phyloP scores from a whole-genome alignment of 2,797 vertebrate species.

The Fringilla coelebs region DNA sequence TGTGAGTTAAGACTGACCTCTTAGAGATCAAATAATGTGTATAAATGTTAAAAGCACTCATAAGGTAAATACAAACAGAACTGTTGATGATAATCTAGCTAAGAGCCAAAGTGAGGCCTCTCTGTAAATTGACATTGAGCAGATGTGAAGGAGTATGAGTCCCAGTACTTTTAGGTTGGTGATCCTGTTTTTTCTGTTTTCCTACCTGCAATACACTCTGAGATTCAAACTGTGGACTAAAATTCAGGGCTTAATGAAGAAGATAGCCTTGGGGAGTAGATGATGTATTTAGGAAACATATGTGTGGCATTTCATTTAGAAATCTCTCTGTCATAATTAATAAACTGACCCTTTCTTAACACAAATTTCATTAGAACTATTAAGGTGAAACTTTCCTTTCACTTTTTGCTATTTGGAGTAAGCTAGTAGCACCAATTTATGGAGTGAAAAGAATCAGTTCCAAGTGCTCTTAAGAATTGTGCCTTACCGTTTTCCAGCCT shows the following conservation, averaged over 20 bases:
- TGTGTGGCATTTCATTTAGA: neutral
- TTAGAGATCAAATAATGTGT: neutral
- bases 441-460: neutral
- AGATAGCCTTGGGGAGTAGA: neutral
- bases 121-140: neutral
- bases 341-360: neutral
- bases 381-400: neutral
- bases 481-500: neutral
- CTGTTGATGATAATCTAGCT: neutral
- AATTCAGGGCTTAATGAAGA: neutral
- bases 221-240: conserved; percentile 19
- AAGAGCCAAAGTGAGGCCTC: neutral
- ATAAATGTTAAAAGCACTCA: conserved; percentile 7
- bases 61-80: neutral
- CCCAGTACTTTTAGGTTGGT: neutral
- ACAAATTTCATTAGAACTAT: neutral
- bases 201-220: neutral
- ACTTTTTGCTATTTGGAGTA: neutral
- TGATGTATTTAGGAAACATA: neutral
- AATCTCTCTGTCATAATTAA: neutral
- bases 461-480: neutral
- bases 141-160: neutral
- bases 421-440: neutral
- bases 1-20: neutral
- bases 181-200: neutral